phyloP scores from a whole-genome alignment of 2,797 vertebrate species.

The Oceanodroma leucorhoa region DNA sequence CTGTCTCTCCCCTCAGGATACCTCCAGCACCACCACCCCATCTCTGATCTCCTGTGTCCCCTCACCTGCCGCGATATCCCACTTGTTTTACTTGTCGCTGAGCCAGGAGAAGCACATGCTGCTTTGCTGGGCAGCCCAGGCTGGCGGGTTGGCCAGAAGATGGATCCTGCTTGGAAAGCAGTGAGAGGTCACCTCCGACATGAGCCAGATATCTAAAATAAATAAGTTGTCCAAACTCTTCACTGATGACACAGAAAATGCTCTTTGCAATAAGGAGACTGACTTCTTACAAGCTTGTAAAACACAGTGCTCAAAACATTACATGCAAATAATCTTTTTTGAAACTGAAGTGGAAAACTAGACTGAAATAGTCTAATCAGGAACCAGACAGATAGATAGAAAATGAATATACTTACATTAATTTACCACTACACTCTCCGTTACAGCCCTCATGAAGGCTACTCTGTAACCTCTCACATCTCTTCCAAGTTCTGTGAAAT shows the following conservation, averaged over 20 bases:
- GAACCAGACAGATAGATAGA: not conserved
- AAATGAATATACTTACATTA: not conserved
- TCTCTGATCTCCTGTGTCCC: not conserved
- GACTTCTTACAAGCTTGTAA: not conserved
- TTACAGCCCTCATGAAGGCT: not conserved
- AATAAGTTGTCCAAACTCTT: not conserved
- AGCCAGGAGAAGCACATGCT: not conserved
- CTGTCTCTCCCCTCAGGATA: not conserved
- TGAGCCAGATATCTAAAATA: not conserved
- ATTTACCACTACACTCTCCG: not conserved
- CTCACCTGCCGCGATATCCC: not conserved
- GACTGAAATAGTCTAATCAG: not conserved
- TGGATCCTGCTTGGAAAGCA: not conserved
- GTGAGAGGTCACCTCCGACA: not conserved
- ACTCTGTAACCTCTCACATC: not conserved
- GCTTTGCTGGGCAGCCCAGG: not conserved
- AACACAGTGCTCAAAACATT: not conserved
- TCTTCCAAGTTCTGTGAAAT: not conserved
- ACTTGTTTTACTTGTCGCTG: not conserved
- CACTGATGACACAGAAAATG: not conserved
- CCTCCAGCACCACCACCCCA: not conserved
- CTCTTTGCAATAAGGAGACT: not conserved
- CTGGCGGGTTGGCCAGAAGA: not conserved
- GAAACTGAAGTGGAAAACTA: not conserved
- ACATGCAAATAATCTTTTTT: not conserved